Percentiles rank a stretch among this genome's conserved stretches.
These are phyloP conservation scores for Puntigrus tetrazona DNA, from an alignment of 2,113 vertebrate species.

Conservation along the genomic window DNA sequence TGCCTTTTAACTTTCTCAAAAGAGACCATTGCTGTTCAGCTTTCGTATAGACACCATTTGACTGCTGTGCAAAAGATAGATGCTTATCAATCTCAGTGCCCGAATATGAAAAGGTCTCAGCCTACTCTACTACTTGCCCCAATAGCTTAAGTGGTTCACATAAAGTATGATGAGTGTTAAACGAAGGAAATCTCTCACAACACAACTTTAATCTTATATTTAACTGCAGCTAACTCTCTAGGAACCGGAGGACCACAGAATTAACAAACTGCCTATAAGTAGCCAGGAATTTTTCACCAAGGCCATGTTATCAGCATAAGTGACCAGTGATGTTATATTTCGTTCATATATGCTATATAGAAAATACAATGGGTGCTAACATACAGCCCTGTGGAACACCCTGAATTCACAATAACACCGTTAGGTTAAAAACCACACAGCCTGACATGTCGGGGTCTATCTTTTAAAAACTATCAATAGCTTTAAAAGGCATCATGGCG, in stretches of 20 bases:
- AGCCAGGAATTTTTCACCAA: background rate
- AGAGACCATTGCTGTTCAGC: no score
- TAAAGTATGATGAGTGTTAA: no score
- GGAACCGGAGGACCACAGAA: background rate
- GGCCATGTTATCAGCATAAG: background rate
- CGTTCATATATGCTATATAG: no score
- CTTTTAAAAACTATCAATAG: background rate
- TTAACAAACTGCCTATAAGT: background rate
- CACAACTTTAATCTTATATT: no score
- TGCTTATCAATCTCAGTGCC: background rate
- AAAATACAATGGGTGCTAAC: no score
- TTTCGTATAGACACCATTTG: background rate
- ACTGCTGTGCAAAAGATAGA: background rate
- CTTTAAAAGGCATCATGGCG: background rate
- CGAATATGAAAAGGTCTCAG: background rate
- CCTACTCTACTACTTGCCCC: background rate
- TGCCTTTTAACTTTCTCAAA: no score
- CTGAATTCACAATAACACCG: no score
- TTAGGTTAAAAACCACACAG: no score
- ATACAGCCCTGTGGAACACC: no score
- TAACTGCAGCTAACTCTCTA: background rate
- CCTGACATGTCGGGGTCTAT: no score
- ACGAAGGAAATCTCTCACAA: no score
- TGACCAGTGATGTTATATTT: background rate
- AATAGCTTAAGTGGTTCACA: no score